Base-by-base conservation (phyloP, 1,140 invertebrate species). In the Penaeus japonicus region DNA sequence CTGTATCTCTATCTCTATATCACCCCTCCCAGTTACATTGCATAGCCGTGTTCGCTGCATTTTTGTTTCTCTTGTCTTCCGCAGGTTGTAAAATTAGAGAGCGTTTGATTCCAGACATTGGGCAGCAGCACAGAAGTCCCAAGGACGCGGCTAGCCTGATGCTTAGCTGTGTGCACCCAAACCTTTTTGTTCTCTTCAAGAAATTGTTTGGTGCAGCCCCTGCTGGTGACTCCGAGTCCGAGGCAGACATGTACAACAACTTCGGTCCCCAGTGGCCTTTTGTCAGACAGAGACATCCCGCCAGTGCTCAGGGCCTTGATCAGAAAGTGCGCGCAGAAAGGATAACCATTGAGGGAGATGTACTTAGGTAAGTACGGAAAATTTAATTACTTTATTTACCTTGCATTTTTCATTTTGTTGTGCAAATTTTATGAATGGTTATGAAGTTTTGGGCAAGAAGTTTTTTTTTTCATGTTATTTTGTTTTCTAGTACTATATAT, bases 121-220 rank as follows among this genome's bases (percentile, higher is more conserved):
- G 87, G 70, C 81, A 55, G 87, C 55, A 81, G 87, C 77, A 80
- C 54, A 65, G 73, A 39, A 55, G 81, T 55, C 73, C 73, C 47
- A 47, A 47, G 32, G 87, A 88, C 70, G 70, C 81, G 84, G 87
- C 87, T 54, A 88, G 79, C 39, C 87, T 88, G 35, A 88, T 88
- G 87, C 87, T 88, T 80, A 88, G 87, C 87, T 88, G 87, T 62
- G 87, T 88, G 57, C 87, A 88, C 87, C 87, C 87, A 73, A 88
- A 88, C 87, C 87, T 88, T 88, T 88, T 88, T 75, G 81, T 88
- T 75, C 87, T 88, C 80, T 88, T 88, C 80, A 88, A 88, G 55
- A 88, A 88, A 65, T 80, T 88, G 22, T 88, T 88, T 88, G 87
- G 87, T 20, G 79, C 73, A 75, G 70, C 87, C 87, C 87, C 87